phyloP scores from a whole-genome alignment of 2,797 vertebrate species.

The Anabas testudineus region DNA sequence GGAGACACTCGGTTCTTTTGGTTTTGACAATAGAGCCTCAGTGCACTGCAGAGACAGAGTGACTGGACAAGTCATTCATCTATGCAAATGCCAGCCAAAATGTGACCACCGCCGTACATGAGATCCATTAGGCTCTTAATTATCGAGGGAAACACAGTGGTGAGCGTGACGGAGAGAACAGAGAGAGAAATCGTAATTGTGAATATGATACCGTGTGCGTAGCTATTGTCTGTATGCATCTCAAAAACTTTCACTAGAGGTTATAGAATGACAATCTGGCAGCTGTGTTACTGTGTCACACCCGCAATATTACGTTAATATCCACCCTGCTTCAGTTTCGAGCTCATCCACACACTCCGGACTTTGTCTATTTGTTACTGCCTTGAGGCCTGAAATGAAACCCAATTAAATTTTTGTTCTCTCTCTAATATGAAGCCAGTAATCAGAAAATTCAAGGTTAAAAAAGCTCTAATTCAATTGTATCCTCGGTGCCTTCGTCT shows the following conservation, averaged over 20 bases:
- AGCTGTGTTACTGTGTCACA: background rate
- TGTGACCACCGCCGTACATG: constrained; percentile 89
- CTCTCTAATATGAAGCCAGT: constrained; percentile 11
- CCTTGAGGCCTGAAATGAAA: constrained; percentile 27
- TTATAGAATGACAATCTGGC: background rate
- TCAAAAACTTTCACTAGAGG: constrained; percentile 3
- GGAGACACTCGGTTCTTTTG: constrained; percentile 91
- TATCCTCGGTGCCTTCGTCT: background rate
- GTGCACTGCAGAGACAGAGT: constrained; percentile 88
- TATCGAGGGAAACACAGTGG: constrained; percentile 60
- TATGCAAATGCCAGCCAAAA: constrained; percentile 95
- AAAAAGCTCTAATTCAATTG: background rate
- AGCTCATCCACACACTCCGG: background rate
- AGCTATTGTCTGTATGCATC: constrained; percentile 2
- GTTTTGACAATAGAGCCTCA: constrained; percentile 91
- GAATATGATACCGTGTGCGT: constrained; percentile 11
- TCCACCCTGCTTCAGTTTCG: background rate
- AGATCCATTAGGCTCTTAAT: constrained; percentile 90
- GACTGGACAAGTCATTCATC: constrained; percentile 95
- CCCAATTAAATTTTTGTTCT: constrained; percentile 26
- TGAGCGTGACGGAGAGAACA: background rate
- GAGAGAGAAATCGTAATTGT: constrained; percentile 1
- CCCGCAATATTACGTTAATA: background rate
- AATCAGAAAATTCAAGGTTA: constrained; percentile 2
- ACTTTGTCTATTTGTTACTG: constrained; percentile 1